Conservation (phyloP, 2,888 invertebrate genomes). For the Proisotoma minuta region DNA sequence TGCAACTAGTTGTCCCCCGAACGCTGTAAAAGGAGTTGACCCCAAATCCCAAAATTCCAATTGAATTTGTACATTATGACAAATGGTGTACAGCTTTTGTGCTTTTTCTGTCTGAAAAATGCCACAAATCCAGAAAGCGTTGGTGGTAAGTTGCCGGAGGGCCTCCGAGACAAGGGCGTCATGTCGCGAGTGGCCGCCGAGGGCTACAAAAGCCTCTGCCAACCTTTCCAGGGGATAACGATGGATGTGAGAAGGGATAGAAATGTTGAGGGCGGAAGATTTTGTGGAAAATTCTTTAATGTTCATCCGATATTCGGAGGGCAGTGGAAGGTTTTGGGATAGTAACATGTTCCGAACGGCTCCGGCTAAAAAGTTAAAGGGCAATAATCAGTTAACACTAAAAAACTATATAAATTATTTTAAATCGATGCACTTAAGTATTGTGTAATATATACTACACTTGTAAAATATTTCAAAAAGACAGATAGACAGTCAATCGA, state of each 20-base stretch:
- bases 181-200: neutral
- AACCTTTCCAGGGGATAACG: neutral
- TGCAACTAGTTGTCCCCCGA: neutral
- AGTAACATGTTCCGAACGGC: neutral
- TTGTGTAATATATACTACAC: too few relatives aligned
- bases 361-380: too few relatives aligned
- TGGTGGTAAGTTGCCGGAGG: neutral
- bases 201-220: neutral
- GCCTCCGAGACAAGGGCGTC: neutral
- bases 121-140: neutral
- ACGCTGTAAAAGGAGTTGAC: neutral
- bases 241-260: neutral
- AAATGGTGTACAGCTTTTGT: neutral
- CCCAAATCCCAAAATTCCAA: neutral
- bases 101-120: neutral
- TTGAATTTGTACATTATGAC: neutral
- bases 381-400: too few relatives aligned
- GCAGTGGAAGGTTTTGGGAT: neutral
- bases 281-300: neutral
- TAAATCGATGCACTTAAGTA: too few relatives aligned
- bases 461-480: too few relatives aligned
- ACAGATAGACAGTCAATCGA: too few relatives aligned
- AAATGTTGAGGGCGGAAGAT: neutral
- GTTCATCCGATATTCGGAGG: neutral
- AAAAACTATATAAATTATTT: too few relatives aligned